phyloP scores from a whole-genome alignment of 2,797 vertebrate genomes.

The Enteromius viviparus region DNA sequence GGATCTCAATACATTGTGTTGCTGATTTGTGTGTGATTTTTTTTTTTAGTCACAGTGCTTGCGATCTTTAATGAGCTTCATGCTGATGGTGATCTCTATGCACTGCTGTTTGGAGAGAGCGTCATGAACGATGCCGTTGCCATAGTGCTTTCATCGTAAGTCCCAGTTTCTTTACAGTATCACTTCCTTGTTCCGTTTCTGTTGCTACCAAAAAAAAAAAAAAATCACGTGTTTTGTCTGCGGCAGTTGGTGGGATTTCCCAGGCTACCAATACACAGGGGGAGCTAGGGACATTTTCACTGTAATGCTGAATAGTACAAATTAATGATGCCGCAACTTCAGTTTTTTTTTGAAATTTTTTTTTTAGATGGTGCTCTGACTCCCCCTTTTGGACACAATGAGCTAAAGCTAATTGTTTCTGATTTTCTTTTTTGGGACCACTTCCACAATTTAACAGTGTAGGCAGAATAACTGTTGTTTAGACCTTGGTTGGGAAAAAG shows the following conservation, averaged over 20 bases:
- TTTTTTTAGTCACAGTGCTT: slow-evolving; percentile 87
- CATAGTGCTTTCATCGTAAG: slow-evolving; percentile 77
- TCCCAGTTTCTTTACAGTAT: slow-evolving; percentile 5
- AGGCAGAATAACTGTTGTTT: background rate
- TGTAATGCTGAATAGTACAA: slow-evolving; percentile 33
- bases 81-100: slow-evolving; percentile 95
- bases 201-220: background rate
- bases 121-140: slow-evolving; percentile 97
- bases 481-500: background rate
- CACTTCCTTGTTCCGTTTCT: slow-evolving; percentile 11
- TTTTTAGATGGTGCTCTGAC: slow-evolving; percentile 42
- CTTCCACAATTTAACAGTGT: background rate
- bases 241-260: slow-evolving; percentile 1
- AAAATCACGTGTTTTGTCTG: background rate
- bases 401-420: background rate
- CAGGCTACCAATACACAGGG: background rate
- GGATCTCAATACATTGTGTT: background rate
- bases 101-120: slow-evolving; percentile 97
- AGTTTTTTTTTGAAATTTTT: too few species aligned
- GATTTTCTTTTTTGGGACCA: background rate
- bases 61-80: slow-evolving; percentile 98
- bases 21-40: slow-evolving; percentile 21
- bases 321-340: background rate
- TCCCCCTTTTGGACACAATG: slow-evolving; percentile 68
- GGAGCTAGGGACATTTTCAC: slow-evolving; percentile 58